Evolutionary conservation across 2,888 invertebrate genomes (phyloP).

Genomic region (Podabrus alpinus): DNA sequence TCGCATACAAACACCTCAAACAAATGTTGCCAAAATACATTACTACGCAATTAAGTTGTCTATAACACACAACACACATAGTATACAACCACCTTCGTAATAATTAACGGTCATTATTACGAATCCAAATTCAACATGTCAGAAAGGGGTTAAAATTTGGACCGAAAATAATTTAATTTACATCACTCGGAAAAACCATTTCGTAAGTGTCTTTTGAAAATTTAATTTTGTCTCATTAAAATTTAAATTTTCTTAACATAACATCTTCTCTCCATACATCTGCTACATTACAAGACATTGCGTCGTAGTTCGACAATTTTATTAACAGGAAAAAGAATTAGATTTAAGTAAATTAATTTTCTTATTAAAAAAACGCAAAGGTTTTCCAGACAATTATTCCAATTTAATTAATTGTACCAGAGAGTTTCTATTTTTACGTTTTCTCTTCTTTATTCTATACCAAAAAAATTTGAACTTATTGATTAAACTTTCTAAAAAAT

Average conservation of each 20-base stretch:
- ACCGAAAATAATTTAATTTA: not conserved
- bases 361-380: not conserved
- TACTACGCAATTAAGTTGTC: constrained; percentile 1
- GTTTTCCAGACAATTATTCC: too few species aligned
- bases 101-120: constrained; percentile 13
- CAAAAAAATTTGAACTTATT: too few species aligned
- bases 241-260: not conserved
- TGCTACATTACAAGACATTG: not conserved
- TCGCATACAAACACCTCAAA: constrained; percentile 7
- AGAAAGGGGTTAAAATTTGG: not conserved
- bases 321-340: not conserved
- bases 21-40: not conserved
- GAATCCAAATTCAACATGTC: not conserved
- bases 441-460: too few species aligned
- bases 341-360: not conserved
- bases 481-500: too few species aligned
- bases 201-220: not conserved
- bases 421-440: too few species aligned
- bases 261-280: not conserved
- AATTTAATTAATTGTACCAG: too few species aligned
- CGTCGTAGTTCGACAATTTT: not conserved
- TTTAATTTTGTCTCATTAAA: not conserved
- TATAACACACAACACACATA: not conserved
- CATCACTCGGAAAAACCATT: not conserved
- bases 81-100: not conserved